Conservation (phyloP, 2,797 vertebrate genomes). For the Spondyliosoma cantharus region DNA sequence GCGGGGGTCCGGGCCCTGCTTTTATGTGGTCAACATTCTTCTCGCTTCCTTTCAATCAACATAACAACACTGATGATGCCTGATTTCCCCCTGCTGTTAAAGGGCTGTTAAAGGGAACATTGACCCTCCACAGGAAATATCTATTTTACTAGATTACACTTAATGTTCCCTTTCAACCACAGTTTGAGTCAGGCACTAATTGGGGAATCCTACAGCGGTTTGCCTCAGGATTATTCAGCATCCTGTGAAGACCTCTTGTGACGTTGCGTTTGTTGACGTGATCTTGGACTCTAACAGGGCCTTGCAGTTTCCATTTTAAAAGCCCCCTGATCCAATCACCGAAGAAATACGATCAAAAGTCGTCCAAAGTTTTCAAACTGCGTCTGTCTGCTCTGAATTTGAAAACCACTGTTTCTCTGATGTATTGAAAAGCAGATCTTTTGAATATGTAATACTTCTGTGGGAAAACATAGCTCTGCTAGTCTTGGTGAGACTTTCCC, state of each 20-base stretch:
- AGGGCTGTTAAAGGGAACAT: background rate
- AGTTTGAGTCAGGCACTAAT: conserved; percentile 14
- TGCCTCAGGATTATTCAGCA: background rate
- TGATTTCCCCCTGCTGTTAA: conserved; percentile 5
- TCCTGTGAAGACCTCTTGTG: background rate
- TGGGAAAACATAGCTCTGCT: too few relatives aligned
- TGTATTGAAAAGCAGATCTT: background rate
- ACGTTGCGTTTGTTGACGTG: too few relatives aligned
- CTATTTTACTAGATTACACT: conserved; percentile 12
- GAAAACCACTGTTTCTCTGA: background rate
- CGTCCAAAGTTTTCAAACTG: background rate
- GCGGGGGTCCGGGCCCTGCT: background rate
- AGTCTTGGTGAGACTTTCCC: background rate
- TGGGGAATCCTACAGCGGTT: background rate
- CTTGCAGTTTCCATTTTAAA: too few relatives aligned
- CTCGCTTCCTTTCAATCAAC: conserved; percentile 9
- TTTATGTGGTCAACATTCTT: conserved; percentile 32
- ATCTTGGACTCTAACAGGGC: too few relatives aligned
- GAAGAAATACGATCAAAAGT: background rate
- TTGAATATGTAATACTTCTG: background rate
- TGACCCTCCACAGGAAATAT: conserved; percentile 11
- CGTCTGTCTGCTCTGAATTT: background rate
- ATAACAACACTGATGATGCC: background rate
- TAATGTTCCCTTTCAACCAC: conserved; percentile 3
- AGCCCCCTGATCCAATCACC: background rate